Percentiles rank a stretch among this genome's conserved stretches.
phyloP scores from a whole-genome alignment of 2,888 invertebrate species.

The Nephrocerus scutellatus region DNA sequence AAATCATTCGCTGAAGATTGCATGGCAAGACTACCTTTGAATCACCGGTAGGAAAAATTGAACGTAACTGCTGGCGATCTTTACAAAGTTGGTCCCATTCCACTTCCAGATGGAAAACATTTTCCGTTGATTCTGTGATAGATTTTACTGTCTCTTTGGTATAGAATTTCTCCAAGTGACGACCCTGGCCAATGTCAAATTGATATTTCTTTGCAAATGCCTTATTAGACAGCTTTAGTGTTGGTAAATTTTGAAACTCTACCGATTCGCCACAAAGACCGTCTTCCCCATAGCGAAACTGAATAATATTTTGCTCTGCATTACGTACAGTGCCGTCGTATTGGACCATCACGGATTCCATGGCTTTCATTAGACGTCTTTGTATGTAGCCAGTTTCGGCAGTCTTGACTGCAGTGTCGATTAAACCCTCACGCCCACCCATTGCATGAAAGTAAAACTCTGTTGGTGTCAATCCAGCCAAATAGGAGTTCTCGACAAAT shows the following conservation, averaged over 20 bases:
- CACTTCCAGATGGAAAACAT: slow-evolving; percentile 74
- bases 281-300: slow-evolving; percentile 86
- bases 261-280: slow-evolving; percentile 93
- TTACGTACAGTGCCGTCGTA: slow-evolving; percentile 96
- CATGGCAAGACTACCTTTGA: slow-evolving; percentile 94
- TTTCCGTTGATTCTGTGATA: slow-evolving; percentile 76
- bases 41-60: slow-evolving; percentile 91
- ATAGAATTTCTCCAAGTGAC: slow-evolving; percentile 60
- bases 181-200: slow-evolving; percentile 87
- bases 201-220: slow-evolving; percentile 90
- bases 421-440: slow-evolving; percentile 98
- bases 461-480: slow-evolving; percentile 93
- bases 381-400: slow-evolving; percentile 98
- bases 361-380: slow-evolving; percentile 92
- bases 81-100: slow-evolving; percentile 89
- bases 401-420: slow-evolving; percentile 98
- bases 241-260: slow-evolving; percentile 77
- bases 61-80: slow-evolving; percentile 75
- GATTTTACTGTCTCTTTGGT: slow-evolving; percentile 86
- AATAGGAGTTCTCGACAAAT: slow-evolving; percentile 97
- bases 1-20: slow-evolving; percentile 93
- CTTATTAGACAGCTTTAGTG: slow-evolving; percentile 62
- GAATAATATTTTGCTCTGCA: slow-evolving; percentile 84
- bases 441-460: slow-evolving; percentile 99
- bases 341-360: slow-evolving; percentile 96